Evolutionary conservation across 2,888 invertebrate genomes (phyloP), one percentile per base, ranked within the genome.

Genomic region (Abscondita cerata): DNA sequence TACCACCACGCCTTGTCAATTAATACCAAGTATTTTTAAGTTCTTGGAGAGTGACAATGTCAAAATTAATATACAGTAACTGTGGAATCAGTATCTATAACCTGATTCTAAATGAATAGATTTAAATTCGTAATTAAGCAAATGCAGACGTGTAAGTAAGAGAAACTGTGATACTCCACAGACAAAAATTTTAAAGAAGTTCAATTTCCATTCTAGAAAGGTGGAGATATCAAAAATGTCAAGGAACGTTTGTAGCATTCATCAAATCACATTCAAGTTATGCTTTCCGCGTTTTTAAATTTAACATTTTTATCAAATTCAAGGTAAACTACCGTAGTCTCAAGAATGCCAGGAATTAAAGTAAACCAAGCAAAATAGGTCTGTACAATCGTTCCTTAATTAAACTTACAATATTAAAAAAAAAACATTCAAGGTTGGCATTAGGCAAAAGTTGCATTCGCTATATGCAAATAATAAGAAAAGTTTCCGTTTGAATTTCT

Each of bases 201-300:
- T 52, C 52, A 47, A 60, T 68, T 68, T 62, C 59, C 65, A 68
- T 68, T 66, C 53, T 68, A 68, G 68, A 68, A 68, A 66, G 68
- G 66, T 52, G 33, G 46, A 62, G 56, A 62, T 53, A 62, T 59
- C 58, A 53, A 63, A 70, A 70, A 70, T 70, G 70, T 70, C 70
- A 70, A 70, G 70, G 70, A 66, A 68, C 60, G 64, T 63, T 64
- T 59, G 52, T 59, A 62, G 67, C 67, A 68, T 67, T 69, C 65
- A 68, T 68, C 63, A 62, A 59, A 62, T 34, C 61, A 62, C 60
- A 57, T 52, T 64, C 58, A 63, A 61, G 63, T 65, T 67, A 64
- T 63, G 62, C 66, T 68, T 66, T 66, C 66, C 64, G 61, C 52
- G 59, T 67, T 62, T 65, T 64, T 61, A 61, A 52, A 58, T 57